Evolutionary conservation across 2,888 invertebrate genomes (phyloP), one percentile per base, ranked within the genome.

Genomic region (Scaptomyza caliginosa): DNA sequence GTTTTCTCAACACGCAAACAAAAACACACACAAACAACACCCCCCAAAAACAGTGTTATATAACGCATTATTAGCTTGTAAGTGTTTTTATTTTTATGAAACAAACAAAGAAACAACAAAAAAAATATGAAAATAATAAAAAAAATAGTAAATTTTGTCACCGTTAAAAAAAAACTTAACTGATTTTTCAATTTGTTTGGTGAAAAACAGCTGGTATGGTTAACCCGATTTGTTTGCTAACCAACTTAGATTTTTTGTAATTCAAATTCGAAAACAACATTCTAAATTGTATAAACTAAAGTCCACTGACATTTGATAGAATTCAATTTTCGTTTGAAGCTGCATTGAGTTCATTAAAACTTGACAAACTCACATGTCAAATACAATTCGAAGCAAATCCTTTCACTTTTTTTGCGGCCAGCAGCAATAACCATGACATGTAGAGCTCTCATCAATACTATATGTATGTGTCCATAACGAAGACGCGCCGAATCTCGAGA

Each of bases 101-200:
- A 89, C 90, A 90, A 90, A 89, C 89, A 90, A 90, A 90, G 87
- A 89, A 89, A 88, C 86, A 89, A 90, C 89, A 89, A 89, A 89
- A 90, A 89, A 89, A 89, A 81, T 86, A 88, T 84, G 89, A 90
- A 90, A 90, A 90, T 79, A 89, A 89, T 88, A 88, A 90, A 90
- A 91, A 89, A 91, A 91, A 91, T 89, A 90, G 89, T 86, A 90
- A 90, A 89, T 90, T 91, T 91, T 91, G 91, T 91, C 91, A 91
- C 91, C 91, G 91, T 91, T 91, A 91, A 89, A 76, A 32, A 38
- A 45, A 45, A 45, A 34, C 0, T 2, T 7, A 24, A 39, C n/a
- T 6, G 6, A 8, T 23, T 16, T 68, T 48, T 55, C 65, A 2
- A 36, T 28, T 21, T 7, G 2, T n/a, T n/a, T n/a, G 19, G 8